Evolutionary conservation across 2,888 invertebrate genomes (phyloP).

Genomic region (Synanthedon vespiformis): DNA sequence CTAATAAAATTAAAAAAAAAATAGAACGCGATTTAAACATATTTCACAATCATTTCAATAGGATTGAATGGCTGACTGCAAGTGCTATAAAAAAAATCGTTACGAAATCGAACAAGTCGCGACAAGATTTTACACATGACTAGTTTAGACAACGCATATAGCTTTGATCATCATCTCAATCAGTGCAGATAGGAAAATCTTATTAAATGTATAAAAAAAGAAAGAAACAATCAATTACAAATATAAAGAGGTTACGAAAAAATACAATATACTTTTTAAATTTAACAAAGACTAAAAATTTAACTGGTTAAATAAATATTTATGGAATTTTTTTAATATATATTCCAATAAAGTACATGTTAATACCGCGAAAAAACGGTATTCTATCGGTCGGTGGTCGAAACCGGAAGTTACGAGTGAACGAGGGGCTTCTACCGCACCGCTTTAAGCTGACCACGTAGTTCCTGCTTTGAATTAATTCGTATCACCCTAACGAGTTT

Average conservation of each 20-base stretch:
- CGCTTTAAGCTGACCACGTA: conserved; percentile 6
- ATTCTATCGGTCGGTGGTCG: conserved; percentile 6
- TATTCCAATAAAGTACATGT: not conserved
- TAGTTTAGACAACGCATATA: too few relatives aligned
- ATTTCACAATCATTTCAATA: too few relatives aligned
- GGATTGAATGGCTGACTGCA: not conserved
- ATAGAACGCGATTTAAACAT: too few relatives aligned
- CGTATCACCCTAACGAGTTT: conserved; percentile 5
- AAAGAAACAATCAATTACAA: too few relatives aligned
- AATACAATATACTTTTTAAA: too few relatives aligned
- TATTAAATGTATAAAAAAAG: too few relatives aligned
- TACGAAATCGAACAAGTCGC: conserved; percentile 18
- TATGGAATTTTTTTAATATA: not conserved
- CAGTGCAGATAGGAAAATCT: too few relatives aligned
- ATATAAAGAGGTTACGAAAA: too few relatives aligned
- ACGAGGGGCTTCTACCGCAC: conserved; percentile 11
- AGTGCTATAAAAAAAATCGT: not conserved
- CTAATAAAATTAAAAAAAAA: too few relatives aligned
- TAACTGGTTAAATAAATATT: too few relatives aligned
- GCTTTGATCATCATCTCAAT: too few relatives aligned
- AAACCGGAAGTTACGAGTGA: conserved; percentile 32
- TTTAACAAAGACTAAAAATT: too few relatives aligned
- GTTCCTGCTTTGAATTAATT: conserved; percentile 20
- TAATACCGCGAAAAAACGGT: not conserved
- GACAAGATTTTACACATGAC: conserved; percentile 9